Percentiles rank a stretch among this genome's conserved stretches.
phyloP scores from a whole-genome alignment of 2,797 vertebrate species.

The Sebastes flavidus region DNA sequence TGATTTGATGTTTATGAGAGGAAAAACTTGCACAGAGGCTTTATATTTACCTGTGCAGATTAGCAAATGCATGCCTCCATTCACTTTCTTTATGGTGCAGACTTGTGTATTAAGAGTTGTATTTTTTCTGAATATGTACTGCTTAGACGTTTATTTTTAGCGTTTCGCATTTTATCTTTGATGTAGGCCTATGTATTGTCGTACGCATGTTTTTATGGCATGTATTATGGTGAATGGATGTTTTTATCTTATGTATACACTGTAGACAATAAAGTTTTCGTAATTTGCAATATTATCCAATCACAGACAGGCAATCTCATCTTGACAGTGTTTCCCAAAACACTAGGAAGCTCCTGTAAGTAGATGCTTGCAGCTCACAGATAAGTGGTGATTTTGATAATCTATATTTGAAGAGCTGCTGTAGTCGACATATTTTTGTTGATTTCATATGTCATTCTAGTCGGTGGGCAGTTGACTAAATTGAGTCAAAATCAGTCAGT shows the following conservation, averaged over 20 bases:
- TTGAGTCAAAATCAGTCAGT: not conserved
- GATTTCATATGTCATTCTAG: not conserved
- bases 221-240: rapidly evolving
- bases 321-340: not conserved
- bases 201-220: too few species aligned
- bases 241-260: too few species aligned
- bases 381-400: not conserved
- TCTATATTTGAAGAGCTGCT: not conserved
- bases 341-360: not conserved
- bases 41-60: not conserved
- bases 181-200: too few species aligned
- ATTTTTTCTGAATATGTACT: too few species aligned
- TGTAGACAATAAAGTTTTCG: too few species aligned
- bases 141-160: too few species aligned
- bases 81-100: not conserved
- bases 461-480: not conserved
- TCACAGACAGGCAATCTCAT: not conserved
- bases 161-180: too few species aligned
- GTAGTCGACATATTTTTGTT: not conserved
- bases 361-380: not conserved
- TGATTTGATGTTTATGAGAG: not conserved
- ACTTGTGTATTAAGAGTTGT: too few species aligned
- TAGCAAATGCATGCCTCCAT: not conserved
- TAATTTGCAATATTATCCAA: not conserved
- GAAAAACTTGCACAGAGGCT: not conserved